Conservation (phyloP, 2,797 vertebrate genomes). For the Masticophis lateralis region DNA sequence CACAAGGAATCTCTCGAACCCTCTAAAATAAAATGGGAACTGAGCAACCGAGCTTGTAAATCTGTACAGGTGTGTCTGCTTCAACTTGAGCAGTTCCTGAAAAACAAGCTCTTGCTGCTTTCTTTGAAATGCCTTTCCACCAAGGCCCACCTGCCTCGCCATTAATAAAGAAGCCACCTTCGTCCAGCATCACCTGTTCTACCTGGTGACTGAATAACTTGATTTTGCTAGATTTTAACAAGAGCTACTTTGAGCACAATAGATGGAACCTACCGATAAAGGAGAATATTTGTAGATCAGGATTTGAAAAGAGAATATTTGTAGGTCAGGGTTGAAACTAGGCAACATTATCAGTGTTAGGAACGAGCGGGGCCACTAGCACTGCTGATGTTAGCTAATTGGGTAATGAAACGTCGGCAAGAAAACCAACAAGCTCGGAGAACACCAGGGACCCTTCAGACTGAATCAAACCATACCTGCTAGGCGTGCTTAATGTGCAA, state of each 20-base stretch:
- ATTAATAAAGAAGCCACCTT: background rate
- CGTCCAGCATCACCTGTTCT: background rate
- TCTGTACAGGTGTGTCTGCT: background rate
- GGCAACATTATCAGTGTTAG: background rate
- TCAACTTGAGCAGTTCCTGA: background rate
- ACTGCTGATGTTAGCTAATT: too few species aligned
- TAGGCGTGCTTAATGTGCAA: background rate
- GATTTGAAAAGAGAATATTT: background rate
- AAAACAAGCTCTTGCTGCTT: background rate
- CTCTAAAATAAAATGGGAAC: background rate
- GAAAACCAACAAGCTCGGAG: too few species aligned
- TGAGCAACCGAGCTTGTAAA: background rate
- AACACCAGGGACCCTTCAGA: too few species aligned
- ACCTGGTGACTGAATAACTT: background rate
- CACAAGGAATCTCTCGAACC: too few species aligned
- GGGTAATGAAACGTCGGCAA: too few species aligned
- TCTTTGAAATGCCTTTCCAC: background rate
- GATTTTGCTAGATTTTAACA: background rate
- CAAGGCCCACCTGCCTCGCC: background rate
- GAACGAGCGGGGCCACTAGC: background rate
- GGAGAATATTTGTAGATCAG: background rate
- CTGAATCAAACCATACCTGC: background rate
- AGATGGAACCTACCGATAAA: background rate
- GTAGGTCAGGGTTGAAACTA: background rate
- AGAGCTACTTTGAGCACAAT: background rate